Evolutionary conservation across 2,797 vertebrate genomes (phyloP), one percentile per base, ranked within the genome.

Genomic region (Lagocephalus sceleratus): DNA sequence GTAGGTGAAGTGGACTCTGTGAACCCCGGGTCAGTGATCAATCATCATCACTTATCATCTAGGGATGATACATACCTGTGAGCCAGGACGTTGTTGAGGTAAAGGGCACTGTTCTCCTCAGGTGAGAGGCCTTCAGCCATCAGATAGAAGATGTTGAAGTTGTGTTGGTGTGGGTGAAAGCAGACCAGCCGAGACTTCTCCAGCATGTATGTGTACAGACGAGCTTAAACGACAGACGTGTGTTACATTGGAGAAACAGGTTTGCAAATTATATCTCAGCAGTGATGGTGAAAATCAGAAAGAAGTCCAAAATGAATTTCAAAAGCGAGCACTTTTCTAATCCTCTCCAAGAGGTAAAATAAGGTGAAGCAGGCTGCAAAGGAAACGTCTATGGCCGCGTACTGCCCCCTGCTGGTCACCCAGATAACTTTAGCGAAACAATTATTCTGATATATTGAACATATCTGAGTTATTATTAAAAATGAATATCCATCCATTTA

Each of bases 121-220:
- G 91, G 62, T 16, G 93, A 90, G 56, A 96, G 75, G 2, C 95
- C 95, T 58, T 97, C 94, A 79, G 93, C 91, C 92, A 98, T 88
- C 81, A 95, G 76, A 69, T 94, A 90, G 87, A 98, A 97, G 76
- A 98, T 82, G 79, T 85, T 90, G 72, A 98, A 98, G 83, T 89
- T 96, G 71, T 89, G 89, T 69, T 98, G 95, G 43, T 92, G 90
- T 52, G 85, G 85, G 47, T 87, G 88, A 38, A 87, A 88, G 41
- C 76, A 81, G 72, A 93, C 63, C 22, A 97, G 85, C 40, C 93
- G 92, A 25, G 92, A 90, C 84, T 95, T 98, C 87, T 98, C 96
- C 86, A 98, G 86, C 93, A 97, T 94, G 59, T 95, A 94, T 2
- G 93, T 87, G 82, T 89, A 82, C 66, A 98, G 83, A 54, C 87